Conservation (phyloP, 2,113 vertebrate species). For the Chaetura pelagica region DNA sequence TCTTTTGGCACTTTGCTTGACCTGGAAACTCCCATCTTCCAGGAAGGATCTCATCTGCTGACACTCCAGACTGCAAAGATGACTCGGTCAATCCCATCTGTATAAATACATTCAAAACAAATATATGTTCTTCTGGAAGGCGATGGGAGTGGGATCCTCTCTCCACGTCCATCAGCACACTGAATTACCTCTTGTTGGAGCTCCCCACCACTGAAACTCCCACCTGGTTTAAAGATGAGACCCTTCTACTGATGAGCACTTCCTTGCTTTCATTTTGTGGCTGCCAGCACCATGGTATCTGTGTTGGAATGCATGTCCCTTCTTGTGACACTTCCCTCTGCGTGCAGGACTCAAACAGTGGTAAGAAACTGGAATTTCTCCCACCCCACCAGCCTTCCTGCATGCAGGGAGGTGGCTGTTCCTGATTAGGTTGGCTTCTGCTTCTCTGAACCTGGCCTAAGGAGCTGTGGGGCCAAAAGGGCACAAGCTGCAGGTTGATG, state of each 20-base stretch:
- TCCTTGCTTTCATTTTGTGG: not conserved
- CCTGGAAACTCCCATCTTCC: not conserved
- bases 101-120: not conserved
- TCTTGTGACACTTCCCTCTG: not conserved
- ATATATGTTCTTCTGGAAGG: not conserved
- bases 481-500: not conserved
- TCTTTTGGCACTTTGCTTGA: not conserved
- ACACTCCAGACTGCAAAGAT: not conserved
- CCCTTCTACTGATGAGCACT: not conserved
- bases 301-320: not conserved
- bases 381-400: not conserved
- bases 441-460: not conserved
- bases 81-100: not conserved
- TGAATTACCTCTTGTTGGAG: not conserved
- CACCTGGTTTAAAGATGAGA: not conserved
- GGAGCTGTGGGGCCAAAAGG: not conserved
- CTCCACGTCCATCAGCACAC: not conserved
- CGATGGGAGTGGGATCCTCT: not conserved
- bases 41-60: not conserved
- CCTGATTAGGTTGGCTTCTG: not conserved
- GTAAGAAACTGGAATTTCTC: not conserved
- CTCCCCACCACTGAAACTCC: not conserved
- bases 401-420: fast-evolving
- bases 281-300: not conserved
- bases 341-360: fast-evolving